Evolutionary conservation across 2,888 invertebrate genomes (phyloP), one percentile per base, ranked within the genome.

Genomic region (Brenthis ino): DNA sequence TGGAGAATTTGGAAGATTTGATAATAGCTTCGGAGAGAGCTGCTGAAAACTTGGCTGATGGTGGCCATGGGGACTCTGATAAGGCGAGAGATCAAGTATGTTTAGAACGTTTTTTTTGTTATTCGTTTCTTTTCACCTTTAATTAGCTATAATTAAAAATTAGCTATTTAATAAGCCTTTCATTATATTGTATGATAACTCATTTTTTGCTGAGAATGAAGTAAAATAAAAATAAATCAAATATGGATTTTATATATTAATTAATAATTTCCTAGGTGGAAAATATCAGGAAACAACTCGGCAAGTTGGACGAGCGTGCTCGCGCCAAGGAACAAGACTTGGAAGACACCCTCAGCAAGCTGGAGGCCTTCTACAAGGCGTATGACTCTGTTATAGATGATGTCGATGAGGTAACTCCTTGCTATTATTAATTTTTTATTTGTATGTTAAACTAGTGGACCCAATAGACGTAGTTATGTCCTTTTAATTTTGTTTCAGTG

Each of bases 331-430:
- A 97, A 79, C 96, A 96, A 72, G 96, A 97, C 64, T 90, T 99
- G 54, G 96, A 96, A 71, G 94, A 94, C 14, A 95, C 97, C 1
- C 89, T 97, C 24, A 95, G 95, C 81, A 96, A 96, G 75, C 87
- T 99, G 55, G 96, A 97, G 80, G 95, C 96, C 48, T 98, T 99
- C 94, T 97, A 98, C 87, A 95, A 96, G 77, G 94, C 94, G 0
- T 96, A 97, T 78, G 94, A 95, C 56, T 94, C 94, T 48, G 95
- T 96, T 6, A 93, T 97, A 82, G 96, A 96, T 65, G 96, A 97
- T 71, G 95, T 98, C 16, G 94, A 95, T 69, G 96, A 96, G 79
- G 95, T 95, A 60, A 53, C n/a, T 1, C 47, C 61, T 20, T 51
- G 14, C n/a, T 47, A 28, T 54, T 55, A 2, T 58, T 57, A 43